phyloP scores from a whole-genome alignment of 2,888 invertebrate species.

The Rutpela maculata region DNA sequence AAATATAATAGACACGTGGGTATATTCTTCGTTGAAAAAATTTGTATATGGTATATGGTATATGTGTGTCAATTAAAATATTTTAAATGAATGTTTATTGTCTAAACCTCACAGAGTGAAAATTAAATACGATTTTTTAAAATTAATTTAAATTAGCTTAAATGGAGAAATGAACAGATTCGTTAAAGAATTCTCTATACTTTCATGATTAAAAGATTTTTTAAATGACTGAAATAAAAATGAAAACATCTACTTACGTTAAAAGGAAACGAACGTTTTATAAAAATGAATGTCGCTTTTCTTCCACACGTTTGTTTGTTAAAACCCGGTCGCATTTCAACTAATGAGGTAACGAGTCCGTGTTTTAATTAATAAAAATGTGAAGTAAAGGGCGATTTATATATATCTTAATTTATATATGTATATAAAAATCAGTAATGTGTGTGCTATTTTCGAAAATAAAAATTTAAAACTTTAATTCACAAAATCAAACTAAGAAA shows the following conservation, averaged over 20 bases:
- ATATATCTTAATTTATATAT: not conserved
- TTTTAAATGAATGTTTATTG: too few relatives aligned
- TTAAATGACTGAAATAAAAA: not conserved
- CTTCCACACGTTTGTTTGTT: not conserved
- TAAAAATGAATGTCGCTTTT: not conserved
- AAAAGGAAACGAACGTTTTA: not conserved
- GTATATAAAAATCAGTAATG: not conserved
- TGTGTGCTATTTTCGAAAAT: not conserved
- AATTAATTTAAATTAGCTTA: too few relatives aligned
- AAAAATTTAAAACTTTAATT: not conserved
- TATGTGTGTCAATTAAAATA: too few relatives aligned
- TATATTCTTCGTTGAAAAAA: too few relatives aligned
- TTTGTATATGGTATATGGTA: too few relatives aligned
- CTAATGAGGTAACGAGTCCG: not conserved
- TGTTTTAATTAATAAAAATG: constrained; percentile 4
- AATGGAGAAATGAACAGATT: too few relatives aligned
- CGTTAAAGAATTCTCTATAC: too few relatives aligned
- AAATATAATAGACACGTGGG: too few relatives aligned
- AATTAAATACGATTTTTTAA: too few relatives aligned
- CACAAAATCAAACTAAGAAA: not conserved
- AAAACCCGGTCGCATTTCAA: not conserved
- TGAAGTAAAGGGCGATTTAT: not conserved
- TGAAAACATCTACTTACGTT: not conserved
- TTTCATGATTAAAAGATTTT: not conserved
- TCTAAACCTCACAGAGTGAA: too few relatives aligned